Base-by-base conservation (phyloP, 2,797 vertebrate genomes). In the Lemur catta region DNA sequence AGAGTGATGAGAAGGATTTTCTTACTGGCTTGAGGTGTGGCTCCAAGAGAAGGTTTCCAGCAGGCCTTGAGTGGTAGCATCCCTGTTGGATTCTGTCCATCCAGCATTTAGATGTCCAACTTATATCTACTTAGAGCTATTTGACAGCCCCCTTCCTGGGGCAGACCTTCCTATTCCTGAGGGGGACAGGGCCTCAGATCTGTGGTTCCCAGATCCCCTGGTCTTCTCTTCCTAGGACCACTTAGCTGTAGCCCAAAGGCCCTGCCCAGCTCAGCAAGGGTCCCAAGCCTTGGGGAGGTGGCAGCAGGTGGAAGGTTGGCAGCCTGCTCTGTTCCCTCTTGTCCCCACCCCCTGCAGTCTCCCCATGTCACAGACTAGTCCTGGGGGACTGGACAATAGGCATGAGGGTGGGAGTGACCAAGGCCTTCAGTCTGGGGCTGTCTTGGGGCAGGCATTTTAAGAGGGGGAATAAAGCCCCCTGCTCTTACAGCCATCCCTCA, bases 41-140 rank as follows among this genome's bases (percentile, higher is more conserved):
- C 63, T 78, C 52, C 24, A 24, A 11, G 38, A 48, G 43, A 24
- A 59, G 20, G 50, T n/a, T 48, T 76, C 55, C 20, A 6, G 57
- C 4, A 18, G 30, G 67, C 24, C 41, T 35, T 9, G 1, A n/a
- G 78, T 5, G 0, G 59, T 12, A 13, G 43, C 8, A 18, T 14
- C 2, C 0, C 17, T 5, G 1, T 11, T 6, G 1, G 24, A 3
- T 17, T 63, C 33, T 35, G 61, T 48, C 9, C 14, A 55, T 61
- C 69, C 26, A 10, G 20, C 46, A 7, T 11, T 2, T 18, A 22
- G 26, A 30, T n/a, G 9, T 48, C 67, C 80, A 67, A 0, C 35
- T n/a, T 57, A n/a, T 33, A 26, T 30, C 80, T 11, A 7, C 12
- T 33, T 41, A 28, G 4, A 43, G 76, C 52, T 35, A 15, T 43